Conservation (phyloP, 2,113 vertebrate species). For the Podarcis muralis region DNA sequence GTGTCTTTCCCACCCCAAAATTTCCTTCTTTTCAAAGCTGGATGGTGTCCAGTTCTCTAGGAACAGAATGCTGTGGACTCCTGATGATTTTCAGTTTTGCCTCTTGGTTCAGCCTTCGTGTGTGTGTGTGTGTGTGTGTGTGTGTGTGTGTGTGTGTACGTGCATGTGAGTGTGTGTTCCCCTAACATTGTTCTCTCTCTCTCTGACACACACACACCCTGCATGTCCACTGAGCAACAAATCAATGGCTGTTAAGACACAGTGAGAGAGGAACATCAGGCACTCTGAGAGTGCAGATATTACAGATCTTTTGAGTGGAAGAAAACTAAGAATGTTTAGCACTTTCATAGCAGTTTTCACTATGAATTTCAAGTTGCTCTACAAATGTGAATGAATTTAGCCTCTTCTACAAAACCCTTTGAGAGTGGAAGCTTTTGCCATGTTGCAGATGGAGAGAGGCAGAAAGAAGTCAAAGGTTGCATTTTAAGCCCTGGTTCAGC, state of each 20-base stretch:
- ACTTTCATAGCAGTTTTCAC: neutral
- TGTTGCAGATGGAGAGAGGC: accelerated
- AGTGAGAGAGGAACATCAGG: neutral
- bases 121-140: too few species aligned
- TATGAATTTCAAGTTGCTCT: neutral
- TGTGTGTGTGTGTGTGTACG: too few species aligned
- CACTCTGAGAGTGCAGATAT: neutral
- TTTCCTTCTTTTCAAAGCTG: neutral
- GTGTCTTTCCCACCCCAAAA: neutral
- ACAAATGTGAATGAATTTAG: neutral
- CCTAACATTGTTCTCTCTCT: too few species aligned
- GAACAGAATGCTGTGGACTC: neutral
- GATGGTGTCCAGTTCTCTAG: too few species aligned
- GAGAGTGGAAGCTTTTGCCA: neutral
- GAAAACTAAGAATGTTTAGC: neutral
- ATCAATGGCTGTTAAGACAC: conserved; percentile 6
- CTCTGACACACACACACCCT: too few species aligned
- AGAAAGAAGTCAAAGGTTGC: neutral
- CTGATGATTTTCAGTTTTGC: neutral
- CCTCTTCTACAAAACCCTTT: neutral
- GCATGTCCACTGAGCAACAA: conserved; percentile 6
- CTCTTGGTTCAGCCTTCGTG: neutral
- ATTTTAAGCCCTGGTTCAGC: neutral
- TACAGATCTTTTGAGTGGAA: neutral
- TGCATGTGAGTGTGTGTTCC: too few species aligned